These are phyloP conservation scores for Suillia variegata DNA, from an alignment of 2,888 invertebrate genomes.

Conservation along the genomic window DNA sequence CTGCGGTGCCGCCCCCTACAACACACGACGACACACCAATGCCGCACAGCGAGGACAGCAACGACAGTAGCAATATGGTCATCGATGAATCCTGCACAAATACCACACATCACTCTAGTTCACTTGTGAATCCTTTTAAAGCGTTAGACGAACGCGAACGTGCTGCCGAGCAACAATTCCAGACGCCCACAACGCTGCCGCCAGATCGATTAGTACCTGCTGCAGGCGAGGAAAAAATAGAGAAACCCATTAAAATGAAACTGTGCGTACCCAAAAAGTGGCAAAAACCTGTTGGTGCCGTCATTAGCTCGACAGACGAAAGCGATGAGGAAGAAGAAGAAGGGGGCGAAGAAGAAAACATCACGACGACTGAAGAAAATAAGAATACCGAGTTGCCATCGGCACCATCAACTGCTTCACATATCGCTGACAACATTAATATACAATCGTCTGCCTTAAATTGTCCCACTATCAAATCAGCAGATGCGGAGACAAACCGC, in stretches of 20 bases:
- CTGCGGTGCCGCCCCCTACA: not conserved
- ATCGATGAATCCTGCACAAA: constrained; percentile 40
- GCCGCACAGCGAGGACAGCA: constrained; percentile 41
- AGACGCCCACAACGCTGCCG: constrained; percentile 13
- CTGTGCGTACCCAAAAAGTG: constrained; percentile 70
- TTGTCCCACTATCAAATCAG: constrained; percentile 24
- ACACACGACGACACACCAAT: constrained; percentile 26
- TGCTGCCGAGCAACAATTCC: constrained; percentile 20
- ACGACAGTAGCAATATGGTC: constrained; percentile 44
- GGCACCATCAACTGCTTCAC: not conserved
- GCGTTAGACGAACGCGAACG: constrained; percentile 34
- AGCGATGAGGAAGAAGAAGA: constrained; percentile 50
- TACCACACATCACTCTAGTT: constrained; percentile 23
- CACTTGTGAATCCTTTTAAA: constrained; percentile 31
- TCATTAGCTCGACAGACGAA: constrained; percentile 55
- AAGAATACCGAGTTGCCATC: not conserved
- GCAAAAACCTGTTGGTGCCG: constrained; percentile 59
- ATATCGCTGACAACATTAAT: constrained; percentile 23
- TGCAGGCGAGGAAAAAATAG: constrained; percentile 32
- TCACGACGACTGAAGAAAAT: not conserved
- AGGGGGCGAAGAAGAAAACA: constrained; percentile 31
- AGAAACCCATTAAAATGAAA: constrained; percentile 73
- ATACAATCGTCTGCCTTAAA: constrained; percentile 21
- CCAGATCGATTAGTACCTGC: not conserved
- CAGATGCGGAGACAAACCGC: constrained; percentile 4